Conservation (phyloP, 2,888 invertebrate species). For the Trachelus iudaicus region DNA sequence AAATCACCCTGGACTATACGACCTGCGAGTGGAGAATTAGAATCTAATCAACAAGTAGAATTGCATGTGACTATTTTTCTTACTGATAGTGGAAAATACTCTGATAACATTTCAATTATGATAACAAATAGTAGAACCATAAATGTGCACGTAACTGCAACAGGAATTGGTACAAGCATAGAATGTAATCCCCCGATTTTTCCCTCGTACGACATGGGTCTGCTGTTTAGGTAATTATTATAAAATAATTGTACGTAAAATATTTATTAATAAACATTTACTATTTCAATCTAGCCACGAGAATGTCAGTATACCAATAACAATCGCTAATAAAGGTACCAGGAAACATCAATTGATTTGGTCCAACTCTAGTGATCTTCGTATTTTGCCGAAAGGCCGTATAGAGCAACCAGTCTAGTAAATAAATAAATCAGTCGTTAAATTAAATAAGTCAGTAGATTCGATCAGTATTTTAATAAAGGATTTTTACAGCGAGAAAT, state of each 20-base stretch:
- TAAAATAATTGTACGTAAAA: background rate
- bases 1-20: slow-evolving; percentile 44
- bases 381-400: slow-evolving; percentile 13
- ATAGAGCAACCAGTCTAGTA: slow-evolving; percentile 20
- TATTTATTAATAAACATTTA: background rate
- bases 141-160: slow-evolving; percentile 68
- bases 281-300: slow-evolving; percentile 35
- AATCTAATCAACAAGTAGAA: slow-evolving; percentile 48
- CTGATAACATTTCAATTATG: slow-evolving; percentile 53
- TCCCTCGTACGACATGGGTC: slow-evolving; percentile 71
- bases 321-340: slow-evolving; percentile 70
- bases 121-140: slow-evolving; percentile 64
- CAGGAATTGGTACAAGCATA: slow-evolving; percentile 76
- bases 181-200: slow-evolving; percentile 72
- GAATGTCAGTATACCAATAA: slow-evolving; percentile 54
- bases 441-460: background rate
- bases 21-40: slow-evolving; percentile 46
- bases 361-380: slow-evolving; percentile 52
- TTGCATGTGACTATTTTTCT: slow-evolving; percentile 58
- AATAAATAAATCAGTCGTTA: slow-evolving; percentile 1
- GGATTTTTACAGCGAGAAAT: slow-evolving; percentile 33
- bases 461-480: too few relatives aligned
- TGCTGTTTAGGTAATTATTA: slow-evolving; percentile 71
- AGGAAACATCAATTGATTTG: slow-evolving; percentile 69
- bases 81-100: slow-evolving; percentile 56